Conservation (phyloP, 2,888 invertebrate genomes). For the Trilocha varians region DNA sequence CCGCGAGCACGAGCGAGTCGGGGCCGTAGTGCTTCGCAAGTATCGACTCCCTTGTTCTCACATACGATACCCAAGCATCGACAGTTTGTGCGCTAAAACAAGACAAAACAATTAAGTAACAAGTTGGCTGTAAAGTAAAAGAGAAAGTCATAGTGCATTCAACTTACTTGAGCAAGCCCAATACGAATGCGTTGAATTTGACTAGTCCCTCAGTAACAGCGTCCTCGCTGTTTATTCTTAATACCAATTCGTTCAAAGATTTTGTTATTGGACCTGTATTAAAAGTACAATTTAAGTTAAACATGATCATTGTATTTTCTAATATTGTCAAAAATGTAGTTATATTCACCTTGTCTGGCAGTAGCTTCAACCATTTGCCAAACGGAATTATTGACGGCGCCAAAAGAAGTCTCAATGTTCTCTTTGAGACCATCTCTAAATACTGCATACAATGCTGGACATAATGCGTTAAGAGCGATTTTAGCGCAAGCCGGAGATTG, state of each 20-base stretch:
- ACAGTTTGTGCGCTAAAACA: constrained; percentile 81
- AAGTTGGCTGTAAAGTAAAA: not conserved
- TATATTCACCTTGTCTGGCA: constrained; percentile 80
- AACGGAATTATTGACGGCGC: constrained; percentile 87
- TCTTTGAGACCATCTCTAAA: constrained; percentile 89
- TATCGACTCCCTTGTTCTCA: constrained; percentile 87
- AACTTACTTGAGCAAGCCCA: constrained; percentile 87
- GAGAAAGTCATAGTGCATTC: too few species aligned
- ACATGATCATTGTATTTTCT: not conserved
- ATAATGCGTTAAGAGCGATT: constrained; percentile 82
- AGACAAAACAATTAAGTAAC: constrained; percentile 1
- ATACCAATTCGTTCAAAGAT: constrained; percentile 86
- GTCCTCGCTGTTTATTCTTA: constrained; percentile 87
- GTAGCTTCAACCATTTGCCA: constrained; percentile 94
- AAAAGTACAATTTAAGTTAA: not conserved
- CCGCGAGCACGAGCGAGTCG: constrained; percentile 81
- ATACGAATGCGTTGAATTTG: constrained; percentile 91
- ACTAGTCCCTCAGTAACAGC: constrained; percentile 87
- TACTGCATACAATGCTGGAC: constrained; percentile 88
- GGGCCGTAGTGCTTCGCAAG: constrained; percentile 85
- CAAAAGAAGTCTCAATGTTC: constrained; percentile 86
- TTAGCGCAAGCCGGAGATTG: constrained; percentile 79
- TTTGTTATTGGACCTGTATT: constrained; percentile 82
- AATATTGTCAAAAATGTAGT: not conserved
- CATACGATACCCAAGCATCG: constrained; percentile 91